These are phyloP conservation scores for Cyrtodaria siliqua DNA, from an alignment of 2,888 invertebrate species.

Conservation along the genomic window DNA sequence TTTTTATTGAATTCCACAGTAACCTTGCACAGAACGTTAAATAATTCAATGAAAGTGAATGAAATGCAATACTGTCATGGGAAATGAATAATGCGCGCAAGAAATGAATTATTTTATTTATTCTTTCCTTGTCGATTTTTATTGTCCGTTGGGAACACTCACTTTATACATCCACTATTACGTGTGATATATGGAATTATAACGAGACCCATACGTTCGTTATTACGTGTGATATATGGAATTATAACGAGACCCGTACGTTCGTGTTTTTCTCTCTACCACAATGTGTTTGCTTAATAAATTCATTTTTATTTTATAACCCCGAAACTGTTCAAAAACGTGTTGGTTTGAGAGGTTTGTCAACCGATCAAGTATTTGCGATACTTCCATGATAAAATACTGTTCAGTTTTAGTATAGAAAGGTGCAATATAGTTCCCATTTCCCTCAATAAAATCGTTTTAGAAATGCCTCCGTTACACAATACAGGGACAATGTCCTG, in stretches of 20 bases:
- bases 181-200: slow-evolving; percentile 25
- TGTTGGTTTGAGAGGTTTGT: too few relatives aligned
- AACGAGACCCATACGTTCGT: too few relatives aligned
- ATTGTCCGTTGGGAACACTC: slow-evolving; percentile 48
- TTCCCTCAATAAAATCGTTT: too few relatives aligned
- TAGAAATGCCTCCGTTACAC: too few relatives aligned
- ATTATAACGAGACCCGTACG: background rate
- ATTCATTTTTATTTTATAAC: too few relatives aligned
- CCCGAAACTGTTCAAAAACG: too few relatives aligned
- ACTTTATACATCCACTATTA: slow-evolving; percentile 36
- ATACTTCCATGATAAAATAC: too few relatives aligned
- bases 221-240: slow-evolving; percentile 32
- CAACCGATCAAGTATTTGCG: too few relatives aligned
- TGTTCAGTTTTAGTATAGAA: too few relatives aligned
- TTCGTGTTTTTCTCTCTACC: background rate
- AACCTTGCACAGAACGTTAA: slow-evolving; percentile 33
- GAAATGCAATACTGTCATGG: slow-evolving; percentile 60
- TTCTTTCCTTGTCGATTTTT: slow-evolving; percentile 57
- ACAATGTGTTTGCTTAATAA: background rate
- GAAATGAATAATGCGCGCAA: slow-evolving; percentile 62
- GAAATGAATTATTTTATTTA: slow-evolving; percentile 68
- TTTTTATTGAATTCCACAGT: background rate
- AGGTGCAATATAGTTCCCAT: too few relatives aligned
- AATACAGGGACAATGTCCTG: too few relatives aligned
- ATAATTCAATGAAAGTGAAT: slow-evolving; percentile 59